A percentile compares a stretch with the other conserved stretches of the same genome.
These are phyloP conservation scores for Lacerta viridis DNA, from an alignment of 2,797 vertebrate species.

Conservation along the genomic window DNA sequence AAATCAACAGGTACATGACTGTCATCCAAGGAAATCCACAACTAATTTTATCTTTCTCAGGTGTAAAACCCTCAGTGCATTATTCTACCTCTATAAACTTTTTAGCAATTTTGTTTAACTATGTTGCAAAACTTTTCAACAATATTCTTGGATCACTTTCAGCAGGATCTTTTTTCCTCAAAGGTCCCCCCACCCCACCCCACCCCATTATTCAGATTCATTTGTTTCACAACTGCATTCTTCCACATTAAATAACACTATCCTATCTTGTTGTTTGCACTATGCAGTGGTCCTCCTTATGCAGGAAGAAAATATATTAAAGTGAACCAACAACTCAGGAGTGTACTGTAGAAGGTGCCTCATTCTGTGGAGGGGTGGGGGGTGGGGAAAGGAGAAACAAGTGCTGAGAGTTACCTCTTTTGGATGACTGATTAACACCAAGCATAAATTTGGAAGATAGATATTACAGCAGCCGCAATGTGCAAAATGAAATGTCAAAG, in stretches of 20 bases:
- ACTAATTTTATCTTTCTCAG: too few species aligned
- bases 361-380: slow-evolving; percentile 22
- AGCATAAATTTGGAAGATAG: background rate
- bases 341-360: slow-evolving; percentile 36
- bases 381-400: background rate
- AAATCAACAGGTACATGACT: background rate
- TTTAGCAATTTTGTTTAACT: background rate
- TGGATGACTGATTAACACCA: slow-evolving; percentile 14
- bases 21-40: background rate
- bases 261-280: background rate
- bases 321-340: slow-evolving; percentile 14
- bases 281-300: background rate
- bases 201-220: background rate
- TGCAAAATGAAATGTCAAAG: slow-evolving; percentile 19
- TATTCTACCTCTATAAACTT: too few species aligned
- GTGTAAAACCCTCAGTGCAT: background rate
- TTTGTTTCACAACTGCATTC: background rate
- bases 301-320: slow-evolving; percentile 15
- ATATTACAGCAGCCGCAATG: background rate
- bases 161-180: background rate
- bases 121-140: background rate
- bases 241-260: slow-evolving; percentile 18
- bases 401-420: background rate
- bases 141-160: background rate
- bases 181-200: background rate